Evolutionary conservation across 2,888 invertebrate species (phyloP), one percentile per base, ranked within the genome.

Genomic region (Torymus auratus): DNA sequence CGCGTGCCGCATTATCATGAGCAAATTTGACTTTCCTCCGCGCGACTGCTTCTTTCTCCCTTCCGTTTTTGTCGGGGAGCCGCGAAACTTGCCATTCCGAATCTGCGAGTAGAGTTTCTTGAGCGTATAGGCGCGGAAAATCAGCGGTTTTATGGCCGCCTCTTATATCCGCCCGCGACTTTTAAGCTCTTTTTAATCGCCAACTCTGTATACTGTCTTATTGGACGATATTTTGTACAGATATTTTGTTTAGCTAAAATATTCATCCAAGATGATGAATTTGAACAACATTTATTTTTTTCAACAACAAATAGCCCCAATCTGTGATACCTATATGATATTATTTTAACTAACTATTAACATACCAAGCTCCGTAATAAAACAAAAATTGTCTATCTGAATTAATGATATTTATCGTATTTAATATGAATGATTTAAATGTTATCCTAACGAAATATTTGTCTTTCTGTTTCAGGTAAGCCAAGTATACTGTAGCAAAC

Each of bases 21-120:
- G 86, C 86, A 89, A 89, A 89, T 89, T 89, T 88, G 86, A 87
- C 87, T 88, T 87, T 85, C 86, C 82, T 83, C 80, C 56, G 52
- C n/a, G n/a, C 28, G 28, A 20, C 23, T 23, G 15, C 58, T 56
- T 52, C 56, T 79, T 62, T 69, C 70, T 69, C 68, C 55, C 52
- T 41, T 20, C 71, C 50, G 61, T 41, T 64, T 70, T 20, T 17
- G 28, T 55, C 52, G 15, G 50, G 11, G 50, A 28, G 60, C 65
- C 65, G 28, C 67, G 65, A 78, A 77, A 78, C 70, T 78, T 71
- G 56, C 64, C 58, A 28, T 74, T 50, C 41, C 23, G 55, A 20
- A 7, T 28, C 67, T 13, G 14, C 60, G 23, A 58, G 53, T 50
- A 15, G 13, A 23, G 11, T 20, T 20, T 20, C n/a, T 11, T 17